These are phyloP conservation scores for Oscheius sp. DNA, from an alignment of 2,888 invertebrate species.

Conservation along the genomic window DNA sequence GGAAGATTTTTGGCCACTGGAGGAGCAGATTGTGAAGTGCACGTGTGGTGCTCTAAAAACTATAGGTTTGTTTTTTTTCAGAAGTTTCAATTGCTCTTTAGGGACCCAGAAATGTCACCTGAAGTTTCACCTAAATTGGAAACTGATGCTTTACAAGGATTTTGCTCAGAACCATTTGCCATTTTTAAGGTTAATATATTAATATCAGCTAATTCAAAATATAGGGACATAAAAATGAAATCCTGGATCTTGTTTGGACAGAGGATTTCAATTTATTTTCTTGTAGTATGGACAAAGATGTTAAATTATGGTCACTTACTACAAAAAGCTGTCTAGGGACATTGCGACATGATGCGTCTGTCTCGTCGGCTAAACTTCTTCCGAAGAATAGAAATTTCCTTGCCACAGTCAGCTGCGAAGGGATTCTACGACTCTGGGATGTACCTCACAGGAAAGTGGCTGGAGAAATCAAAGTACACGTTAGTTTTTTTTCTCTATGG, in stretches of 20 bases:
- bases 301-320: slow-evolving; percentile 95
- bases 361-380: slow-evolving; percentile 81
- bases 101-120: too few species aligned
- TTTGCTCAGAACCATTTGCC: slow-evolving; percentile 21
- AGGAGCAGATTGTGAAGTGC: slow-evolving; percentile 91
- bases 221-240: slow-evolving; percentile 91
- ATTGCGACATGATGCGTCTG: slow-evolving; percentile 98
- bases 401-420: slow-evolving; percentile 78
- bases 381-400: slow-evolving; percentile 79
- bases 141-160: background rate
- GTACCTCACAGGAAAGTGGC: slow-evolving; percentile 87
- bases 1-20: slow-evolving; percentile 89
- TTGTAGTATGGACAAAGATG: slow-evolving; percentile 80
- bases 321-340: slow-evolving; percentile 95
- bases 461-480: slow-evolving; percentile 59
- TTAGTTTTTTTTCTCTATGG: too few species aligned
- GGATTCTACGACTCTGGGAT: slow-evolving; percentile 97
- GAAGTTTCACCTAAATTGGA: slow-evolving; percentile 86
- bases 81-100: slow-evolving; percentile 46
- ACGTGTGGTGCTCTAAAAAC: slow-evolving; percentile 93
- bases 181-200: slow-evolving; percentile 43
- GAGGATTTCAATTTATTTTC: slow-evolving; percentile 78
- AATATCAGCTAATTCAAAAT: background rate
- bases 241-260: slow-evolving; percentile 97
- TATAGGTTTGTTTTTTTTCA: slow-evolving; percentile 81